Percentiles rank a stretch among this genome's conserved stretches.
Conservation (phyloP, 1,140 invertebrate species). For the Drosophila baimaii region DNA sequence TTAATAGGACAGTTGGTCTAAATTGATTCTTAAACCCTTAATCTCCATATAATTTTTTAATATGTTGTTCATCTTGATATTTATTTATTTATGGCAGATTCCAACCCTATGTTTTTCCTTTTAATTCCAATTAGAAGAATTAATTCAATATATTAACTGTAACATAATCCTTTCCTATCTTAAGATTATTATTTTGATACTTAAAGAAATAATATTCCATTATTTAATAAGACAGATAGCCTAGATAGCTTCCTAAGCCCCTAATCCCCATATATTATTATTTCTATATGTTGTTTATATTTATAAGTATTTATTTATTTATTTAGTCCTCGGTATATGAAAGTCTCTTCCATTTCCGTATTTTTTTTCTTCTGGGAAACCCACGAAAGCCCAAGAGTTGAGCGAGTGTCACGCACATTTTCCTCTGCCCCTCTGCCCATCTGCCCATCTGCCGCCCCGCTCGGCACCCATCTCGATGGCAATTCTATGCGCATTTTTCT, state of each 20-base stretch:
- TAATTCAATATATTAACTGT: too few species aligned
- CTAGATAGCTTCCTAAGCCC: background rate
- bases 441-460: too few species aligned
- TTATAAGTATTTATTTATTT: slow-evolving; percentile 8
- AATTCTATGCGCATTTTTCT: slow-evolving; percentile 78
- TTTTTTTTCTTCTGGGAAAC: slow-evolving; percentile 3
- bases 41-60: background rate
- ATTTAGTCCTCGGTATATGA: background rate
- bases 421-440: background rate
- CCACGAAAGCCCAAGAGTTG: slow-evolving; percentile 52
- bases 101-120: background rate
- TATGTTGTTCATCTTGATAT: too few species aligned
- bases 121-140: background rate
- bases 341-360: background rate
- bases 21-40: background rate
- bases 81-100: too few species aligned
- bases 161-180: background rate
- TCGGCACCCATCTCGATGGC: slow-evolving; percentile 15
- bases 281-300: slow-evolving; percentile 10
- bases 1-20: background rate
- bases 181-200: background rate
- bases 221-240: background rate
- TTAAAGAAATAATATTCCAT: too few species aligned
- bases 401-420: slow-evolving; percentile 73
- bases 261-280: background rate